Percentiles rank a stretch among this genome's conserved stretches.
Conservation (phyloP, 1,140 invertebrate species). For the Hermetia illucens region DNA sequence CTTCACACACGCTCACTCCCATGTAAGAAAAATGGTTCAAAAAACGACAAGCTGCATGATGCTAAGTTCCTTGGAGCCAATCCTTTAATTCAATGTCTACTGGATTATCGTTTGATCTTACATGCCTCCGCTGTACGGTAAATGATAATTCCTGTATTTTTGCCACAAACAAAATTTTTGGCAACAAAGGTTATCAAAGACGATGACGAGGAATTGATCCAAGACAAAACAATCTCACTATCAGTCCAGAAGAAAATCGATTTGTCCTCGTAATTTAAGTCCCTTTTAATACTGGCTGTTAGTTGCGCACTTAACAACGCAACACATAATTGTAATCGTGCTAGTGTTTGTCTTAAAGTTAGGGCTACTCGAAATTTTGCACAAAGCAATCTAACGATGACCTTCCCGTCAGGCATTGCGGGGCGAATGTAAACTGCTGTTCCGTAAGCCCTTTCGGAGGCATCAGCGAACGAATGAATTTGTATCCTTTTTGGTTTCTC, state of each 20-base stretch:
- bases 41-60: too few species aligned
- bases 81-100: conserved; percentile 10
- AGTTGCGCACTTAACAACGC: conserved; percentile 1
- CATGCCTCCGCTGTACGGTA: conserved; percentile 12
- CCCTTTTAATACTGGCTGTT: too few species aligned
- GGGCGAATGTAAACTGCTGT: too few species aligned
- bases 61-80: too few species aligned
- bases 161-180: conserved; percentile 11
- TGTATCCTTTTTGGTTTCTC: conserved; percentile 2
- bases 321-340: conserved; percentile 6
- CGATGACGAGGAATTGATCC: too few species aligned
- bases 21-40: too few species aligned
- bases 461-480: conserved; percentile 15
- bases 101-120: conserved; percentile 10
- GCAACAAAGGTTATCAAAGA: conserved; percentile 14
- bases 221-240: too few species aligned
- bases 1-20: too few species aligned
- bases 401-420: too few species aligned
- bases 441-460: conserved; percentile 12
- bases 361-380: too few species aligned
- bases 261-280: conserved; percentile 2
- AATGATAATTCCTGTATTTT: conserved; percentile 12
- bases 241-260: too few species aligned
- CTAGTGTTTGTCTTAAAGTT: conserved; percentile 32
- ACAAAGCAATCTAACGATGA: too few species aligned